Percentiles rank a stretch among this genome's conserved stretches.
phyloP scores from a whole-genome alignment of 2,113 vertebrate genomes.

The Mastomys natalensis region DNA sequence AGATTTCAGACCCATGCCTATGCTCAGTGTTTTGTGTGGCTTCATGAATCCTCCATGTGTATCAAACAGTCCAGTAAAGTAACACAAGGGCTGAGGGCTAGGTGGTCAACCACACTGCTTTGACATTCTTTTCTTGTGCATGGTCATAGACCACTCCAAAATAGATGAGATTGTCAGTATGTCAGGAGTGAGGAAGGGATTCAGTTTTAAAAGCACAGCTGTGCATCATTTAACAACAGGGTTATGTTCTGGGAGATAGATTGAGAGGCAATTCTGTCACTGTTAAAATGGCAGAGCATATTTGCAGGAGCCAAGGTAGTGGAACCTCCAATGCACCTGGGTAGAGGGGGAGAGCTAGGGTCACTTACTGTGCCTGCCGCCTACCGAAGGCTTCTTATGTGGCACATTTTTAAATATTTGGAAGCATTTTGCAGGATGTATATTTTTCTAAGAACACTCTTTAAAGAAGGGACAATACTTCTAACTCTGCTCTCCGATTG shows the following conservation, averaged over 20 bases:
- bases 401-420: background rate
- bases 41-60: conserved; percentile 75
- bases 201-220: background rate
- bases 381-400: background rate
- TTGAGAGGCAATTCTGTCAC: background rate
- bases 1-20: conserved; percentile 83
- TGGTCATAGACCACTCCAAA: background rate
- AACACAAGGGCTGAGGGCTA: background rate
- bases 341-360: accelerated
- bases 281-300: no score
- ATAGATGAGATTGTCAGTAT: background rate
- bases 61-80: conserved; percentile 53
- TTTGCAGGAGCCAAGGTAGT: no score
- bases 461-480: background rate
- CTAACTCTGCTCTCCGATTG: background rate
- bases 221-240: background rate
- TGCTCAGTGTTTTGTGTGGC: conserved; percentile 81
- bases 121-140: background rate
- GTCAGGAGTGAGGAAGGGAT: background rate
- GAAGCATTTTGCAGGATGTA: background rate
- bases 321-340: accelerated
- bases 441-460: background rate
- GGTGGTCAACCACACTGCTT: background rate
- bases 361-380: background rate
- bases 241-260: background rate